A percentile compares a stretch with the other conserved stretches of the same genome.
phyloP scores from a whole-genome alignment of 2,113 vertebrate species.

The Junco hyemalis region DNA sequence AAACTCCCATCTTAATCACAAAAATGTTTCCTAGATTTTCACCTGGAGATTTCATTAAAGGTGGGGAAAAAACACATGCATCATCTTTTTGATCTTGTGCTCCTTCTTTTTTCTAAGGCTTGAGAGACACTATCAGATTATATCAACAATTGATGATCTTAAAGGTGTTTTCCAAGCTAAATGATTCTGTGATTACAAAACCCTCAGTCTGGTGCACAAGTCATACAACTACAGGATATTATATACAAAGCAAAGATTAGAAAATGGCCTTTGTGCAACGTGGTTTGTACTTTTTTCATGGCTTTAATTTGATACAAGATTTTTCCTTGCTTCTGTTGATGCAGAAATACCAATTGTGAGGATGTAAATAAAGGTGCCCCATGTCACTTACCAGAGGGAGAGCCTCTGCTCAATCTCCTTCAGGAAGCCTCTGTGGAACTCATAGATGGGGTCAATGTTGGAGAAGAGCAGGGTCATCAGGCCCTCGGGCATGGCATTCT shows the following conservation, averaged over 20 bases:
- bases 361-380: background rate
- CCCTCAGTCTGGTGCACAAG: rapidly evolving
- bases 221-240: background rate
- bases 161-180: background rate
- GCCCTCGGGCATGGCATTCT: conserved; percentile 85
- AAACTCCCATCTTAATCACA: background rate
- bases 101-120: background rate
- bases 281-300: background rate
- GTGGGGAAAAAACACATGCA: background rate
- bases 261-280: background rate
- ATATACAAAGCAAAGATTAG: background rate
- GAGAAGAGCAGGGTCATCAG: conserved; percentile 92
- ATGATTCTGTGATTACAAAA: background rate
- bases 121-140: background rate
- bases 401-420: conserved; percentile 91
- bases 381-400: conserved; percentile 81
- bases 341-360: background rate
- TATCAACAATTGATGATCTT: rapidly evolving
- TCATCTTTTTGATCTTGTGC: background rate
- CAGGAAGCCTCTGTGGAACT: conserved; percentile 92
- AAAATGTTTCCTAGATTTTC: background rate
- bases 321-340: background rate
- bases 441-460: conserved; percentile 92
- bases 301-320: background rate
- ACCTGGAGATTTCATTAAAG: background rate